phyloP scores from a whole-genome alignment of 2,888 invertebrate species.

The Agrotis clavis region DNA sequence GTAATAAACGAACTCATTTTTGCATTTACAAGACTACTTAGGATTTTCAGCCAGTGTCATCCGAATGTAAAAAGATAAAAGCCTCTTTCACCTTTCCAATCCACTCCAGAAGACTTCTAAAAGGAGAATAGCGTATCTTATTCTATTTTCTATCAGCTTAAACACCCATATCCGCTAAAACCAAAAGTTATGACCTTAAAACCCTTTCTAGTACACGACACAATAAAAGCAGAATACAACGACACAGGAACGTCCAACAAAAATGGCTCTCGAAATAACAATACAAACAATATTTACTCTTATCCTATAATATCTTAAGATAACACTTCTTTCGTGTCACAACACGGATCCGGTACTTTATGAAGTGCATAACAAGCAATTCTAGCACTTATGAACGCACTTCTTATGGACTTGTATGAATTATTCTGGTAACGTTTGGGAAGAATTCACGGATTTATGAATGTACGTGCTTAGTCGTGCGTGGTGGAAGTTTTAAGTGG shows the following conservation, averaged over 20 bases:
- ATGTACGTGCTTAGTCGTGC: slow-evolving; percentile 71
- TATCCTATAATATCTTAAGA: slow-evolving; percentile 16
- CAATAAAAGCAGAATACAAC: slow-evolving; percentile 8
- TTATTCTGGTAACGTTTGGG: slow-evolving; percentile 74
- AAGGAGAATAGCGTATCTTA: neutral
- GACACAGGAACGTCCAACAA: neutral
- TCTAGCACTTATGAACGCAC: slow-evolving; percentile 56
- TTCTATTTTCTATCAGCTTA: neutral
- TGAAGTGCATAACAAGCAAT: slow-evolving; percentile 63
- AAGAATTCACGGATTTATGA: slow-evolving; percentile 78
- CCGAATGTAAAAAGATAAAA: too few relatives aligned
- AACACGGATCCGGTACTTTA: slow-evolving; percentile 56
- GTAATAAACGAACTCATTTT: too few relatives aligned
- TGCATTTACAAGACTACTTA: too few relatives aligned
- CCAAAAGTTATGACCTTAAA: slow-evolving; percentile 15
- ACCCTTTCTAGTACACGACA: slow-evolving; percentile 2
- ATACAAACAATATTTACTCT: neutral
- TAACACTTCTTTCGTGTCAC: slow-evolving; percentile 35
- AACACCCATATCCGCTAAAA: neutral
- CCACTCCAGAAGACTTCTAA: neutral
- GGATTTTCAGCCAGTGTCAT: too few relatives aligned
- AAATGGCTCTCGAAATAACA: slow-evolving; percentile 12
- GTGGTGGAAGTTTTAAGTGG: slow-evolving; percentile 43
- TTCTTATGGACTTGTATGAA: slow-evolving; percentile 72
- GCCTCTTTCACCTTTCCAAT: too few relatives aligned